Conservation (phyloP, 2,113 vertebrate species). For the Rhinogobius similis region DNA sequence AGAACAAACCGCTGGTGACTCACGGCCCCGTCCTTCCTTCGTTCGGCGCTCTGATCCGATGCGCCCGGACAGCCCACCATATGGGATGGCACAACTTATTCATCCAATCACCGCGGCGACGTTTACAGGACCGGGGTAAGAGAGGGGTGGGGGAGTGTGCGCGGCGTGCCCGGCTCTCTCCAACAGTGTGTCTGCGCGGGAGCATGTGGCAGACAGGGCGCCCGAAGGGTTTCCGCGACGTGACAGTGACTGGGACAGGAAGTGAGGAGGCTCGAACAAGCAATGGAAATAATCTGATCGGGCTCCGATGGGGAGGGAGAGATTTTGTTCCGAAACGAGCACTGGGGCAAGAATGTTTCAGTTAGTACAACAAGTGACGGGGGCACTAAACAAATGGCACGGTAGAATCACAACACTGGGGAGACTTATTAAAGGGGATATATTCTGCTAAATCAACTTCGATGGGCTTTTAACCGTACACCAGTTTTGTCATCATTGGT, state of each 20-base stretch:
- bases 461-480: too few relatives aligned
- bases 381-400: not conserved
- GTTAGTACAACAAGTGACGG: constrained; percentile 30
- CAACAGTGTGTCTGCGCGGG: constrained; percentile 17
- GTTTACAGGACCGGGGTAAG: constrained; percentile 62
- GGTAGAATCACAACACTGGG: not conserved
- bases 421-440: not conserved
- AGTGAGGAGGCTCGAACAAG: constrained; percentile 34
- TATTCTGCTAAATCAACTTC: too few relatives aligned
- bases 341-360: constrained; percentile 9
- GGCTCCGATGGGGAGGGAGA: not conserved
- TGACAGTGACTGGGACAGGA: constrained; percentile 55
- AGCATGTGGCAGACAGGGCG: constrained; percentile 28
- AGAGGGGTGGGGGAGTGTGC: constrained; percentile 23
- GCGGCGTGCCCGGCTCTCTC: constrained; percentile 5
- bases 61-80: constrained; percentile 77
- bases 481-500: too few relatives aligned
- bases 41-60: constrained; percentile 76
- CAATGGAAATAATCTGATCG: constrained; percentile 35
- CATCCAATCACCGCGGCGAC: constrained; percentile 70
- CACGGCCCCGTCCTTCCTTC: constrained; percentile 51
- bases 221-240: constrained; percentile 35
- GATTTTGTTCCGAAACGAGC: constrained; percentile 11
- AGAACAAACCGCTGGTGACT: constrained; percentile 77
- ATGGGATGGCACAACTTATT: constrained; percentile 81